A percentile compares a stretch with the other conserved stretches of the same genome.
Conservation (phyloP, 2,888 invertebrate species). For the Andrena marginata region DNA sequence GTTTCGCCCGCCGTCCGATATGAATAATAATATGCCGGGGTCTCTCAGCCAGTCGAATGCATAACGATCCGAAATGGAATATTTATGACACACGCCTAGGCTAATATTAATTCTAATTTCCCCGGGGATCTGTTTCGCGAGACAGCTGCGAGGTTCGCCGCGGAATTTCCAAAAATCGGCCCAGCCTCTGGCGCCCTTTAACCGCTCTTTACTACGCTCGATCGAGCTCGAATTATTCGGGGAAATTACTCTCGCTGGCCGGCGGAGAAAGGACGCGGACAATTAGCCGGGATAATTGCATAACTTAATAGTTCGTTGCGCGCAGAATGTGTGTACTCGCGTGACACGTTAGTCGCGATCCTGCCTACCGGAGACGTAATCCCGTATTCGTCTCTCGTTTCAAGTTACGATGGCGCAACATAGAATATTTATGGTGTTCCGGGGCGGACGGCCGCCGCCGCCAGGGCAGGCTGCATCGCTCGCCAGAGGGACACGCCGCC, state of each 20-base stretch:
- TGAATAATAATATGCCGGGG: slow-evolving; percentile 31
- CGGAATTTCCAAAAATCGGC: slow-evolving; percentile 27
- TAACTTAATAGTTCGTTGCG: slow-evolving; percentile 56
- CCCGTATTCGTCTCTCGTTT: slow-evolving; percentile 67
- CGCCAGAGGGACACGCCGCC: slow-evolving; percentile 49
- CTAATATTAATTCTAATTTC: slow-evolving; percentile 49
- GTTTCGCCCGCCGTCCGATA: not conserved
- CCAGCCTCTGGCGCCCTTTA: too few species aligned
- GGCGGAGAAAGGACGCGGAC: slow-evolving; percentile 16
- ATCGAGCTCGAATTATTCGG: slow-evolving; percentile 4
- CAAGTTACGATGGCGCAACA: slow-evolving; percentile 60
- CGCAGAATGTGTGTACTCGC: not conserved
- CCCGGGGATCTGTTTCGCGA: slow-evolving; percentile 6
- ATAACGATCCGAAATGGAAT: slow-evolving; percentile 27
- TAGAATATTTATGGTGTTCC: slow-evolving; percentile 72
- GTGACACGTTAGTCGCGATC: slow-evolving; percentile 7
- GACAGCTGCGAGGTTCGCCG: not conserved
- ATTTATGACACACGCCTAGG: slow-evolving; percentile 22
- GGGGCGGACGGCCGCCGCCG: slow-evolving; percentile 8
- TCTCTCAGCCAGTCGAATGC: slow-evolving; percentile 7
- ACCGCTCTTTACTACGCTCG: slow-evolving; percentile 8
- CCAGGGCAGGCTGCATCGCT: slow-evolving; percentile 38
- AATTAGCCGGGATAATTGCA: slow-evolving; percentile 65
- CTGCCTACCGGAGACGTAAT: slow-evolving; percentile 55
- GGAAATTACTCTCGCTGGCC: not conserved